Percentiles rank a stretch among this genome's conserved stretches.
Evolutionary conservation across 2,888 invertebrate species (phyloP).

Genomic region (Alcis repandata): DNA sequence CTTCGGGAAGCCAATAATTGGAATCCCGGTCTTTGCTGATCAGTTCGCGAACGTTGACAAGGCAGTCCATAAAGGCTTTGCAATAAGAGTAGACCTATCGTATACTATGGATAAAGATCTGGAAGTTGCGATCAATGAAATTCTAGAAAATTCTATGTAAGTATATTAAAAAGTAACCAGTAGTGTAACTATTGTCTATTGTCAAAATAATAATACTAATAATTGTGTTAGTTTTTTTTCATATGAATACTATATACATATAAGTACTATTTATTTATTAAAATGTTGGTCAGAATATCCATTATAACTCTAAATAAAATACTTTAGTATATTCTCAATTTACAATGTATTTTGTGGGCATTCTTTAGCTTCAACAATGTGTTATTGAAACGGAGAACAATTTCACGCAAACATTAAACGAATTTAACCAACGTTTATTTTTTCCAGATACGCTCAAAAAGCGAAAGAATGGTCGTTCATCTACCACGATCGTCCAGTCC

Average conservation of each 20-base stretch:
- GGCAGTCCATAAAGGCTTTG: conserved; percentile 50
- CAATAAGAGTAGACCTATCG: conserved; percentile 46
- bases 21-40: conserved; percentile 56
- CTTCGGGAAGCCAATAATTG: conserved; percentile 56
- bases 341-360: too few species aligned
- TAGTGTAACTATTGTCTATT: too few species aligned
- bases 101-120: conserved; percentile 48
- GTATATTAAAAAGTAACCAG: conserved; percentile 24
- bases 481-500: conserved; percentile 53
- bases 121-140: conserved; percentile 47
- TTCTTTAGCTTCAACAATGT: too few species aligned
- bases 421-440: neutral
- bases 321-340: too few species aligned
- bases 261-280: too few species aligned
- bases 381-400: too few species aligned
- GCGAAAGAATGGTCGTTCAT: conserved; percentile 53
- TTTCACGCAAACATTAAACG: too few species aligned
- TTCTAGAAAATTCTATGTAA: conserved; percentile 51
- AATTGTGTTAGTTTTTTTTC: too few species aligned
- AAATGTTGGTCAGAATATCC: too few species aligned
- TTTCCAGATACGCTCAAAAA: conserved; percentile 46
- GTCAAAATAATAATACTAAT: too few species aligned
- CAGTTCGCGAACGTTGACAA: conserved; percentile 52
- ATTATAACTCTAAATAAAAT: too few species aligned
- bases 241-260: too few species aligned